These are phyloP conservation scores for Anoplopoma fimbria DNA, from an alignment of 2,113 vertebrate species.

Conservation along the genomic window DNA sequence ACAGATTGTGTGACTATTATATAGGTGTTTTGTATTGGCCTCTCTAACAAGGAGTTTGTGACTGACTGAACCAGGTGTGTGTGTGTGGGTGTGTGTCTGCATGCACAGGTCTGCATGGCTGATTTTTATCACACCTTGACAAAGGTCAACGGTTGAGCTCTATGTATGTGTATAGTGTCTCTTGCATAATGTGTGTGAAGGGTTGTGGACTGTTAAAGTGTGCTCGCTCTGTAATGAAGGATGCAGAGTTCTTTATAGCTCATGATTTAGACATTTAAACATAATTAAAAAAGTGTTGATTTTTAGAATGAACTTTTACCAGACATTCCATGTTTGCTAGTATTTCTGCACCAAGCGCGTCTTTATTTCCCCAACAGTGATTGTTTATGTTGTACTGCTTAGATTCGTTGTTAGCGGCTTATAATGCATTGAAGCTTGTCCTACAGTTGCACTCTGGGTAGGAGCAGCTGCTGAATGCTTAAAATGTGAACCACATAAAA, in stretches of 20 bases:
- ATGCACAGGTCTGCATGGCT: background rate
- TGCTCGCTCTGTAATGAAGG: conserved; percentile 16
- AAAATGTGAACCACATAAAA: conserved; percentile 28
- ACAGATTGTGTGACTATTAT: conserved; percentile 6
- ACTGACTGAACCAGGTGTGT: conserved; percentile 23
- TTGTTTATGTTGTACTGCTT: conserved; percentile 2
- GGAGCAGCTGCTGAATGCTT: conserved; percentile 14
- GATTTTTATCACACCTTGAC: conserved; percentile 45
- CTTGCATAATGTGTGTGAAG: conserved; percentile 52
- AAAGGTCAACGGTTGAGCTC: conserved; percentile 52
- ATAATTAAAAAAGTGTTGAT: too few relatives aligned
- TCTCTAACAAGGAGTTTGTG: background rate
- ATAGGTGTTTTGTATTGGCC: background rate
- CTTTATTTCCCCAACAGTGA: conserved; percentile 1
- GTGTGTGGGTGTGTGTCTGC: too few relatives aligned
- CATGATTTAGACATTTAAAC: too few relatives aligned
- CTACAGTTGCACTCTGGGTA: background rate
- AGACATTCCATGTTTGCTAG: background rate
- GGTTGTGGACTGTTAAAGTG: conserved; percentile 15
- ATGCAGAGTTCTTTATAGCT: conserved; percentile 6
- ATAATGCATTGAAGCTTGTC: background rate
- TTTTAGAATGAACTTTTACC: background rate
- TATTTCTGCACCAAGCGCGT: background rate
- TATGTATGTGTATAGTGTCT: background rate
- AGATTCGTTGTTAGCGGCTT: conserved; percentile 3